Evolutionary conservation across 2,888 invertebrate species (phyloP).

Genomic region (Meghimatium bilineatum): DNA sequence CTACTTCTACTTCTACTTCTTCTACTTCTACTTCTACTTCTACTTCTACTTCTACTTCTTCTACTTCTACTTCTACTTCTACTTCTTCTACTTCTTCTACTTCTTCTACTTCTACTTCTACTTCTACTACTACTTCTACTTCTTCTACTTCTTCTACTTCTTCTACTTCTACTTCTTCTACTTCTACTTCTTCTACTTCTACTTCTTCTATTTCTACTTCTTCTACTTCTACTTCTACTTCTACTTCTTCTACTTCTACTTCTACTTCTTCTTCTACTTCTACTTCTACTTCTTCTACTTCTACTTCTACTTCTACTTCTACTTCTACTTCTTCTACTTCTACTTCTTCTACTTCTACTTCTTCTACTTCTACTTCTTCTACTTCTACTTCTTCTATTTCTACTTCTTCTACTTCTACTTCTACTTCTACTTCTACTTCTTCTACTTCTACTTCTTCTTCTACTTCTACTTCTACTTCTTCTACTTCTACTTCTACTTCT

Average conservation of each 20-base stretch:
- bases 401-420: too few relatives aligned
- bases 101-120: neutral
- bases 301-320: neutral
- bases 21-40: neutral
- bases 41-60: neutral
- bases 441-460: neutral
- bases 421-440: neutral
- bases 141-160: neutral
- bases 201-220: too few relatives aligned
- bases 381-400: conserved; percentile 16
- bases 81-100: neutral
- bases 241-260: neutral
- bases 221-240: neutral
- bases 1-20: neutral
- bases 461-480: neutral
- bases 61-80: conserved; percentile 2
- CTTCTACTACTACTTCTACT: conserved; percentile 8
- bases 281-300: neutral
- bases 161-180: neutral
- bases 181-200: neutral
- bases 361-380: conserved; percentile 13
- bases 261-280: neutral
- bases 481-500: neutral
- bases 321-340: neutral
- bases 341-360: conserved; percentile 23